Percentiles rank a stretch among this genome's conserved stretches.
Evolutionary conservation across 2,797 vertebrate genomes (phyloP).

Genomic region (Eulemur albifrons): DNA sequence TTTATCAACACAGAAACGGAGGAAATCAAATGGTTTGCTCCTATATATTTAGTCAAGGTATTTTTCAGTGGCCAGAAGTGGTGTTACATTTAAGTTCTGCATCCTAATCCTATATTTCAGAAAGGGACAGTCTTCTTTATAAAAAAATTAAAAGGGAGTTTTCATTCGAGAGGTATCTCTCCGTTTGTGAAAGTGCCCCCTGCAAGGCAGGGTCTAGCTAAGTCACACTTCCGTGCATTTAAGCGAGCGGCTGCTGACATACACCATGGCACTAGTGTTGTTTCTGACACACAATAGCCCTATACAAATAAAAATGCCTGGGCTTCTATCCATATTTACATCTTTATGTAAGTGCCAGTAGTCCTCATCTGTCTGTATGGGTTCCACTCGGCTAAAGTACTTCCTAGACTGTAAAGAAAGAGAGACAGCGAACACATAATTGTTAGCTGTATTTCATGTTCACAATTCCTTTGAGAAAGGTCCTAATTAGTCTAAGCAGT

Average conservation of each 20-base stretch:
- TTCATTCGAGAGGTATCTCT: not conserved
- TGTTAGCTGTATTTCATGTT: slow-evolving; percentile 63
- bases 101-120: not conserved
- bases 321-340: not conserved
- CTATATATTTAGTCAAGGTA: not conserved
- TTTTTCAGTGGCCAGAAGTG: not conserved
- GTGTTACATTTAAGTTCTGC: not conserved
- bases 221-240: not conserved
- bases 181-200: not conserved
- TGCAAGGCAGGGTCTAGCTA: not conserved
- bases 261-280: not conserved
- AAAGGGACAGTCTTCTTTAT: not conserved
- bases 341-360: not conserved
- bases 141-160: not conserved
- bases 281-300: not conserved
- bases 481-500: slow-evolving; percentile 76
- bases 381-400: slow-evolving; percentile 15
- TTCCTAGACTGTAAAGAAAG: not conserved
- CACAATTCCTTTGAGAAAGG: slow-evolving; percentile 65
- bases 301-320: not conserved
- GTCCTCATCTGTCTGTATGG: not conserved
- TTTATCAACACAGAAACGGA: not conserved
- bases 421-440: slow-evolving; percentile 54
- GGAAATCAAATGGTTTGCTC: not conserved
- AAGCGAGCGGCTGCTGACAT: not conserved